Base-by-base conservation (phyloP, 2,113 vertebrate genomes). In the Strix aluco region DNA sequence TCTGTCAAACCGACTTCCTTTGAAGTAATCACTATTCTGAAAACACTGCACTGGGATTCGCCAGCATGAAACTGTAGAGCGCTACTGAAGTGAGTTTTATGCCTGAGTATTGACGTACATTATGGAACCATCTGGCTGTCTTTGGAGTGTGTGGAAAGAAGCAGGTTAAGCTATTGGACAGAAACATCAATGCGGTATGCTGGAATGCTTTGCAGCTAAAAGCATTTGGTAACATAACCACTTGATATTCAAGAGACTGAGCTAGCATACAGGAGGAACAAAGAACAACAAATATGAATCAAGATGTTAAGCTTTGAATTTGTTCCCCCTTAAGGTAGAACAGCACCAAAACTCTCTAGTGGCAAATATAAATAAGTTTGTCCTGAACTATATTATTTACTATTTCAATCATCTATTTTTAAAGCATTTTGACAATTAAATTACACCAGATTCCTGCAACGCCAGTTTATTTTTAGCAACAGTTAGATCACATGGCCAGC, bases 101-200 rank as follows among this genome's bases (percentile, higher is more conserved):
- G 72, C 51, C 67, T 0, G 3, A 59, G 32, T 36, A 66, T 2
- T 55, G 77, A 77, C 0, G 4, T 51, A 54, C 46, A 10, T 86
- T 63, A 78, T 12, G n/a, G 88, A 94, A 85, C 83, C 88, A 91
- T 91, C 72, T 92, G 88, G 63, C 47, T 88, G 40, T 36, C 81
- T 55, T n/a, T 82, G 61, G 13, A 82, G 58, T 1, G 19, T 9
- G 32, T 20, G 58, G 32, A 61, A 91, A 91, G 83, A 42, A 78
- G 69, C 72, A 91, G 72, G 67, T 78, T 88, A 90, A 95, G 58
- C 71, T 90, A 13, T 15, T 42, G 75, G 88, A 62, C 71, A 74
- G 80, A 62, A 91, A 70, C 42, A 92, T 70, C 83, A 58, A 9
- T n/a, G 47, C 52, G 38, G 44, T 18, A 30, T 15, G 40, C 54